phyloP scores from a whole-genome alignment of 2,888 invertebrate species.

The Chironomus tentans region DNA sequence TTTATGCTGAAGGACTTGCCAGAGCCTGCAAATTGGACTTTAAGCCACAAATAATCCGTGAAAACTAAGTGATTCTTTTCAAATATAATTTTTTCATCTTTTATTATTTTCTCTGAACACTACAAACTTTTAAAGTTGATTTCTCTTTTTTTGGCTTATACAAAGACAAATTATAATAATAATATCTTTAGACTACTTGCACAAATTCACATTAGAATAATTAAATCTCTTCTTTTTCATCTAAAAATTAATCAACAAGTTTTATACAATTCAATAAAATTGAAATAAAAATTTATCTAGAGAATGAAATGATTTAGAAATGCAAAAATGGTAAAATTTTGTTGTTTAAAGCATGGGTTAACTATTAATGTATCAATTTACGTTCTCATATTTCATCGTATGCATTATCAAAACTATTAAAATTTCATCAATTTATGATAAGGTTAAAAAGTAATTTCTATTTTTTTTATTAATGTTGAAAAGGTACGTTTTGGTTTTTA shows the following conservation, averaged over 20 bases:
- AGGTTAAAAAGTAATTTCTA: no score
- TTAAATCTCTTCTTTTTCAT: not conserved
- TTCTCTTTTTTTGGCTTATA: not conserved
- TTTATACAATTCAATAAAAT: not conserved
- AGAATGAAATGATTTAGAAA: not conserved
- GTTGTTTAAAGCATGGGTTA: not conserved
- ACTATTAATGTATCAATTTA: no score
- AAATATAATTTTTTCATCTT: constrained; percentile 6
- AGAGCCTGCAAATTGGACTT: constrained; percentile 64
- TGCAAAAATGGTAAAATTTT: not conserved
- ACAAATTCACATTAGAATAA: not conserved
- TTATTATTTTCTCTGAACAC: not conserved
- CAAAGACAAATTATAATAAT: not conserved
- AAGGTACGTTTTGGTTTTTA: not conserved
- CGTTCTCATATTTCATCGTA: no score
- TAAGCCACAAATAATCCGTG: constrained; percentile 63
- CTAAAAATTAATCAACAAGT: not conserved
- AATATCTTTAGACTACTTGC: not conserved
- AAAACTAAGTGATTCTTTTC: constrained; percentile 34
- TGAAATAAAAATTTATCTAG: not conserved
- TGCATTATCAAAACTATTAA: no score
- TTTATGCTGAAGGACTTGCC: constrained; percentile 73
- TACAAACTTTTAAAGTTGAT: constrained; percentile 3
- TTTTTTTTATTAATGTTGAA: not conserved
- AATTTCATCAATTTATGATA: no score